Conservation (phyloP, 2,113 vertebrate genomes). For the Zosterops borbonicus region DNA sequence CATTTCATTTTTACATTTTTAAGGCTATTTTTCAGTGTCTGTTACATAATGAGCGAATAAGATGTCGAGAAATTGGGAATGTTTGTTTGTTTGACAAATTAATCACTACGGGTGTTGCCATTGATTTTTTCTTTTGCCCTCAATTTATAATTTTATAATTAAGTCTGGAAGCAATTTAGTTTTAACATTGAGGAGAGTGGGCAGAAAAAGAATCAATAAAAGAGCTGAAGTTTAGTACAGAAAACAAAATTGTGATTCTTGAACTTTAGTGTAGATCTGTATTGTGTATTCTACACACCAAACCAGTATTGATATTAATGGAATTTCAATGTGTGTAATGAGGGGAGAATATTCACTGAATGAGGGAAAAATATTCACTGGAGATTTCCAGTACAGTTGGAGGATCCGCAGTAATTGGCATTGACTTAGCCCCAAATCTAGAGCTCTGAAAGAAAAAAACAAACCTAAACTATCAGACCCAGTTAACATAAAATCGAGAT, state of each 20-base stretch:
- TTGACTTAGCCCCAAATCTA: neutral
- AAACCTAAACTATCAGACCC: neutral
- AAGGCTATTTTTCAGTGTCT: slow-evolving; percentile 1
- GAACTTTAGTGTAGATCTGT: neutral
- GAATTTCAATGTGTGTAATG: neutral
- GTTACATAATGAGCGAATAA: neutral
- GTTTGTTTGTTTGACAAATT: slow-evolving; percentile 11
- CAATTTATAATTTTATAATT: slow-evolving; percentile 17
- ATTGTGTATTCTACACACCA: neutral
- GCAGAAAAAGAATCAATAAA: slow-evolving; percentile 9
- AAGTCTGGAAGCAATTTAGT: slow-evolving; percentile 2
- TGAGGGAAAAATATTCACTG: neutral
- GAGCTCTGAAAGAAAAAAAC: neutral
- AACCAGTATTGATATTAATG: neutral
- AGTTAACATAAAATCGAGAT: neutral
- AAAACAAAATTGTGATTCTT: neutral
- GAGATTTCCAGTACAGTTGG: neutral
- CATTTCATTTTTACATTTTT: neutral
- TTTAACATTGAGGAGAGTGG: neutral
- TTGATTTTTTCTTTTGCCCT: neutral
- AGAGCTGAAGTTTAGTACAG: neutral
- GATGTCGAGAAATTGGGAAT: neutral
- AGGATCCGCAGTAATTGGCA: neutral
- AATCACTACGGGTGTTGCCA: neutral
- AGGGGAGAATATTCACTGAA: neutral